These are phyloP conservation scores for Clarias batrachus DNA, from an alignment of 2,113 vertebrate species.

Conservation along the genomic window DNA sequence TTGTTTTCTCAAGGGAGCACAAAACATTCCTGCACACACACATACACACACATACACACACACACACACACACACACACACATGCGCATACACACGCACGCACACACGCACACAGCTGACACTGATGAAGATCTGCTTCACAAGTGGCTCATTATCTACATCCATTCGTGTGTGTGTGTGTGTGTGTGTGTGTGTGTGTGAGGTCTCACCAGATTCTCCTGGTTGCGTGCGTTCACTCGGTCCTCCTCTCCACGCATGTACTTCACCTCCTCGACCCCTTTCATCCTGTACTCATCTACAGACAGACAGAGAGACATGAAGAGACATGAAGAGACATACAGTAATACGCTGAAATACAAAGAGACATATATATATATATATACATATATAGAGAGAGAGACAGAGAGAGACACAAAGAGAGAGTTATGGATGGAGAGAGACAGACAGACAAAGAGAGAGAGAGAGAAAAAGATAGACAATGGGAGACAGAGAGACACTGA, in stretches of 20 bases:
- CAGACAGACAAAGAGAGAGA: neutral
- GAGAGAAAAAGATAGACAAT: neutral
- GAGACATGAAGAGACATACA: conserved; percentile 24
- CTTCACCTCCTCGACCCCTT: conserved; percentile 93
- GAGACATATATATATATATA: too few species aligned
- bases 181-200: conserved; percentile 48
- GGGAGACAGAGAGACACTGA: neutral
- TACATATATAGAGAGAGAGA: neutral
- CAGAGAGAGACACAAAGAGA: neutral
- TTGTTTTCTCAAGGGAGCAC: neutral
- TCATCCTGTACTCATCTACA: conserved; percentile 95
- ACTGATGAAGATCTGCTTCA: neutral
- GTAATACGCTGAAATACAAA: conserved; percentile 34
- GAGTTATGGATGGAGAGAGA: neutral
- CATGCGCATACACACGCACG: neutral
- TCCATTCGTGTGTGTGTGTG: neutral
- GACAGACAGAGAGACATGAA: conserved; percentile 19
- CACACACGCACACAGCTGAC: neutral
- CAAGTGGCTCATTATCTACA: conserved; percentile 5
- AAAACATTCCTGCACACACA: neutral
- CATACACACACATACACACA: too few species aligned
- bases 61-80: neutral
- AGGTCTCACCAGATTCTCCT: conserved; percentile 77
- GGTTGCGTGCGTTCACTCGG: conserved; percentile 73
- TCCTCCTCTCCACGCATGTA: conserved; percentile 79